phyloP scores from a whole-genome alignment of 2,888 invertebrate genomes.

The Plagodis dolabraria region DNA sequence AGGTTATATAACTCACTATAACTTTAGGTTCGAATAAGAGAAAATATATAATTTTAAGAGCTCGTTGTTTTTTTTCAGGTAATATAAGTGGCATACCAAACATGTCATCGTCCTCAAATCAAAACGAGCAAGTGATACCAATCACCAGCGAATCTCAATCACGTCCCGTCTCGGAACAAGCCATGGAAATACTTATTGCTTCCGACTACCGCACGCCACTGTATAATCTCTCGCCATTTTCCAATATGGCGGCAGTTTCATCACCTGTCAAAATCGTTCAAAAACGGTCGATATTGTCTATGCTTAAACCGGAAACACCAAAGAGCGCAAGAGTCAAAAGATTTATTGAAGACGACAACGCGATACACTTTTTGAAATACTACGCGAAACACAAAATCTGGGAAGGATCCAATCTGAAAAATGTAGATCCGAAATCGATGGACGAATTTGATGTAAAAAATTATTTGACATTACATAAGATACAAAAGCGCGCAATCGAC shows the following conservation, averaged over 20 bases:
- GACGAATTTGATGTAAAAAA: slow-evolving; percentile 51
- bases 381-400: slow-evolving; percentile 69
- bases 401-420: slow-evolving; percentile 52
- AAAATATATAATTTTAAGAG: too few relatives aligned
- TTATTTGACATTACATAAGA: slow-evolving; percentile 35
- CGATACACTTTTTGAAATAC: slow-evolving; percentile 58
- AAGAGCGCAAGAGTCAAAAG: slow-evolving; percentile 44
- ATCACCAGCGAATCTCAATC: slow-evolving; percentile 2
- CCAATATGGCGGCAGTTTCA: slow-evolving; percentile 22
- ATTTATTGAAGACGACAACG: slow-evolving; percentile 46
- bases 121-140: slow-evolving; percentile 31
- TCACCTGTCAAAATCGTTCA: slow-evolving; percentile 32
- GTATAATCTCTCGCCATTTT: slow-evolving; percentile 15
- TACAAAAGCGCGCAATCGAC: slow-evolving; percentile 45
- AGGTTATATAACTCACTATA: too few relatives aligned
- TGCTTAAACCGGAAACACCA: slow-evolving; percentile 11
- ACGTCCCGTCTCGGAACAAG: slow-evolving; percentile 18
- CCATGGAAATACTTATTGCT: slow-evolving; percentile 45
- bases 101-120: slow-evolving; percentile 21
- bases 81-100: slow-evolving; percentile 14
- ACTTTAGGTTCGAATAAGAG: too few relatives aligned
- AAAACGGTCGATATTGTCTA: slow-evolving; percentile 32
- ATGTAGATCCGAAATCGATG: slow-evolving; percentile 24
- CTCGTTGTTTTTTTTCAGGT: slow-evolving; percentile 6
- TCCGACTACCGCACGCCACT: slow-evolving; percentile 32